Conservation (phyloP, 2,113 vertebrate genomes). For the Peromyscus leucopus region DNA sequence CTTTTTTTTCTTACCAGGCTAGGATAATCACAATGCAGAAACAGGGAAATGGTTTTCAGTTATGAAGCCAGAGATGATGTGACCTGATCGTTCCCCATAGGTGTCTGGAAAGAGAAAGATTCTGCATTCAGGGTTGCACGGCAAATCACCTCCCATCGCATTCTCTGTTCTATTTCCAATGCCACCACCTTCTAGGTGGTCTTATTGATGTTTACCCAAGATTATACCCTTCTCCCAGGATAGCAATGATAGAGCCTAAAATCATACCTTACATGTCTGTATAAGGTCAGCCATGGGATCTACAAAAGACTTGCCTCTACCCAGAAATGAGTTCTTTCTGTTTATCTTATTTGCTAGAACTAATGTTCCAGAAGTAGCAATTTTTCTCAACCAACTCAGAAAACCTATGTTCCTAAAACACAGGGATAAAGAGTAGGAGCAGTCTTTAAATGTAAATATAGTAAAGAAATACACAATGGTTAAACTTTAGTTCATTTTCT, state of each 20-base stretch:
- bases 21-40: not conserved
- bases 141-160: not conserved
- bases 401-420: not conserved
- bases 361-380: not conserved
- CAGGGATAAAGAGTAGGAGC: not conserved
- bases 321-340: not conserved
- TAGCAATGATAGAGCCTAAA: not conserved
- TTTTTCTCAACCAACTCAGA: constrained; percentile 17
- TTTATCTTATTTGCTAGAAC: not conserved
- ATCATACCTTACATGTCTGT: not conserved
- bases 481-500: not conserved
- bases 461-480: not conserved
- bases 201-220: constrained; percentile 10
- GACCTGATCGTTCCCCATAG: not conserved
- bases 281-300: not conserved
- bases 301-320: not conserved
- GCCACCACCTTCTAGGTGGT: not conserved
- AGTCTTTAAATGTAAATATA: not conserved
- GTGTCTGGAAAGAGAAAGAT: not conserved
- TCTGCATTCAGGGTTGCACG: not conserved
- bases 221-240: not conserved
- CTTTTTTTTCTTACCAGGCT: constrained; percentile 47
- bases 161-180: not conserved
- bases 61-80: constrained; percentile 14
- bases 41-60: not conserved